Evolutionary conservation across 2,113 vertebrate species (phyloP).

Genomic region (Cranoglanis bouderius): DNA sequence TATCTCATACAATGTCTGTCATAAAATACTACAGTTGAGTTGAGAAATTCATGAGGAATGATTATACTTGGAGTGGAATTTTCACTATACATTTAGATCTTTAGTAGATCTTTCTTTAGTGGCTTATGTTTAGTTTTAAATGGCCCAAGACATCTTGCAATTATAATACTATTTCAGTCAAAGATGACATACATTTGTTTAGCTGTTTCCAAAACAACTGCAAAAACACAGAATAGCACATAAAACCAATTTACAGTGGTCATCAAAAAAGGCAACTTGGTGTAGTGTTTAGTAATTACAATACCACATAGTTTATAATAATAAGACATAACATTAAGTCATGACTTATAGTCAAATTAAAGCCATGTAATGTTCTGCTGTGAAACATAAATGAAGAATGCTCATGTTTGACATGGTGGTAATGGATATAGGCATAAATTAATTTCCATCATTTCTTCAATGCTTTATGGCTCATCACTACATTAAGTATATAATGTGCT

Average conservation of each 20-base stretch:
- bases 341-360: constrained; percentile 6
- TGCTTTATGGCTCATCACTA: not conserved
- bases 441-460: constrained; percentile 4
- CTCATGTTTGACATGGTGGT: not conserved
- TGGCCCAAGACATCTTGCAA: not conserved
- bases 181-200: not conserved
- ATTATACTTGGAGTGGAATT: not conserved
- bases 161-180: not conserved
- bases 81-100: not conserved
- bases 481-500: not conserved
- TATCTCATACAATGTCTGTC: not conserved
- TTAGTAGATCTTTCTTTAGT: not conserved
- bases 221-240: not conserved
- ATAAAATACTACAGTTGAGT: not conserved
- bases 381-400: constrained; percentile 7
- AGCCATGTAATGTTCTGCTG: not conserved
- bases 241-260: not conserved
- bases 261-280: not conserved
- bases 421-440: not conserved
- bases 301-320: not conserved
- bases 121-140: not conserved
- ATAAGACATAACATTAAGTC: not conserved
- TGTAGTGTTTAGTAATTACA: not conserved
- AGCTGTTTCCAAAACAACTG: constrained; percentile 5
- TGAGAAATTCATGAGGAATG: not conserved